These are phyloP conservation scores for Amblyopsis hoosieri DNA, from an alignment of 2,797 vertebrate genomes.

Conservation along the genomic window DNA sequence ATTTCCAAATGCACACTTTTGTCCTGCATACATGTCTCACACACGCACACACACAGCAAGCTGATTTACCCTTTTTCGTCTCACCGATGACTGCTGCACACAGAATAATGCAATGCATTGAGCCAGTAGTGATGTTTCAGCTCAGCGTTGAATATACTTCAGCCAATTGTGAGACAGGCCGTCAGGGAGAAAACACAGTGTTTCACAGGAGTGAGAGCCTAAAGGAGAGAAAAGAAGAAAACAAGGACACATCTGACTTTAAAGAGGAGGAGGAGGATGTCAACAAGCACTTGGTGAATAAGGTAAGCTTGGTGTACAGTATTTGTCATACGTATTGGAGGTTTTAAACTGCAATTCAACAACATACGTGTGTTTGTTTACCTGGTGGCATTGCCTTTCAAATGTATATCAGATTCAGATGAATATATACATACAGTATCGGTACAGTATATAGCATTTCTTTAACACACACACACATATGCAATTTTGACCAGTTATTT, in stretches of 20 bases:
- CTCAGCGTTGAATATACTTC: constrained; percentile 56
- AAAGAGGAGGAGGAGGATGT: constrained; percentile 73
- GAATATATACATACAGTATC: no score
- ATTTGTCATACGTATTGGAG: not conserved
- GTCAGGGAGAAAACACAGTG: constrained; percentile 60
- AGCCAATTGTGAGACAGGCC: constrained; percentile 44
- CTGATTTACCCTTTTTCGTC: constrained; percentile 19
- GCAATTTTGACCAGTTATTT: no score
- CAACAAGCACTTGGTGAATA: constrained; percentile 74
- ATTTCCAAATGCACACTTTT: constrained; percentile 32
- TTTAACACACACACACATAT: no score
- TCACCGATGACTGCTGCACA: constrained; percentile 1
- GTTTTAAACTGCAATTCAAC: not conserved
- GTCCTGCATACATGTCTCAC: not conserved
- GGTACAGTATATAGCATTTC: no score
- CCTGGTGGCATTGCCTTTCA: constrained; percentile 68
- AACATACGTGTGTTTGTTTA: constrained; percentile 21
- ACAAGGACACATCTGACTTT: constrained; percentile 73
- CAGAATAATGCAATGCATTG: constrained; percentile 56
- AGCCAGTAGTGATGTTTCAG: constrained; percentile 45
- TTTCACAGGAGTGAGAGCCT: constrained; percentile 54
- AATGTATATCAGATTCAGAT: no score
- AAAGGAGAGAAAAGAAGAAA: constrained; percentile 48
- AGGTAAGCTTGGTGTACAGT: constrained; percentile 61
- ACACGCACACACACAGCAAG: constrained; percentile 11